phyloP scores from a whole-genome alignment of 2,888 invertebrate species.

The Flexamia atlantica region DNA sequence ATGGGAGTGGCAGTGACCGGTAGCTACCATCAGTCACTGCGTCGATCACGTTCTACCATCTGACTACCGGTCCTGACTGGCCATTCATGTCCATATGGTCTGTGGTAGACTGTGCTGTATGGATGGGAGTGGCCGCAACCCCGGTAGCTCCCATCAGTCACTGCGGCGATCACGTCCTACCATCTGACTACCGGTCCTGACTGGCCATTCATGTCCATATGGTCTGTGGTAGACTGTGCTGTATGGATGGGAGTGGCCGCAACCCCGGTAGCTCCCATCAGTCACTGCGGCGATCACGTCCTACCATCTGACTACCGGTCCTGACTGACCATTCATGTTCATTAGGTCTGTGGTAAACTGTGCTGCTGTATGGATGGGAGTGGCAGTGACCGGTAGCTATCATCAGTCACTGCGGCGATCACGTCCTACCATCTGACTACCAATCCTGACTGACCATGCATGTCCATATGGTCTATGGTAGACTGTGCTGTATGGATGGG shows the following conservation, averaged over 20 bases:
- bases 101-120: constrained; percentile 6
- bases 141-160: constrained; percentile 18
- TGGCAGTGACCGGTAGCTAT: constrained; percentile 4
- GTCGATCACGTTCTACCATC: constrained; percentile 9
- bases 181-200: constrained; percentile 35
- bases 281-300: constrained; percentile 23
- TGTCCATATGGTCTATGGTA: not conserved
- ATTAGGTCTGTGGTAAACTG: not conserved
- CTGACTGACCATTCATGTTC: constrained; percentile 19
- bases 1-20: constrained; percentile 10
- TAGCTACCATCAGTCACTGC: constrained; percentile 24
- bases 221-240: not conserved
- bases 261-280: constrained; percentile 20
- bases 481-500: constrained; percentile 6
- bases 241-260: constrained; percentile 15
- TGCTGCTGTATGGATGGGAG: not conserved
- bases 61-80: constrained; percentile 24
- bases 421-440: constrained; percentile 33
- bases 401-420: constrained; percentile 24
- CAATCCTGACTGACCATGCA: constrained; percentile 12
- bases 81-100: constrained; percentile 8
- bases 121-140: constrained; percentile 17
- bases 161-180: constrained; percentile 13
- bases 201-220: constrained; percentile 24
- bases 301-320: constrained; percentile 36